phyloP scores from a whole-genome alignment of 2,797 vertebrate genomes.

The Notolepis coatsorum region DNA sequence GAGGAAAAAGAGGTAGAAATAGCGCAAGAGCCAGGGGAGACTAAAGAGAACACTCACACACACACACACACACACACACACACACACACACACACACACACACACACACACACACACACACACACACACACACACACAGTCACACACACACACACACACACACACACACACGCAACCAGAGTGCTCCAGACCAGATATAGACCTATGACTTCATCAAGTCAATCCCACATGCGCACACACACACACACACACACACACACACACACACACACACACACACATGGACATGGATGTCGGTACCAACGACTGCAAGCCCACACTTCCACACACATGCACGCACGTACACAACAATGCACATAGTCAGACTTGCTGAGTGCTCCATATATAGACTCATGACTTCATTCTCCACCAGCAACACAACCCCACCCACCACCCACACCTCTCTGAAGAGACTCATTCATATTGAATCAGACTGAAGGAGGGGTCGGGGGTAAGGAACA shows the following conservation, averaged over 20 bases:
- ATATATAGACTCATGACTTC: conserved; percentile 73
- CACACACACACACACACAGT: background rate
- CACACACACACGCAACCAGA: conserved; percentile 32
- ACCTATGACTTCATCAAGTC: conserved; percentile 65
- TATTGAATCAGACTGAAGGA: conserved; percentile 66
- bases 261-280: too few relatives aligned
- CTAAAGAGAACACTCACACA: conserved; percentile 47
- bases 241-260: background rate
- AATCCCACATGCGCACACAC: conserved; percentile 24
- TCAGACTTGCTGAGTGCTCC: conserved; percentile 68
- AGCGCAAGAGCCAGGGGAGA: conserved; percentile 28
- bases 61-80: conserved; percentile 44
- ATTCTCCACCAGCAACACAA: conserved; percentile 20
- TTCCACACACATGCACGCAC: background rate
- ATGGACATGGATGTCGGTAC: too few relatives aligned
- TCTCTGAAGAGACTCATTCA: conserved; percentile 75
- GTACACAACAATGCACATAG: too few relatives aligned
- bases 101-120: conserved; percentile 41
- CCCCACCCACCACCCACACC: too few relatives aligned
- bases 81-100: conserved; percentile 33
- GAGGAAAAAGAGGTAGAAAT: conserved; percentile 67
- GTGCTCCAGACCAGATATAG: conserved; percentile 62
- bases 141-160: conserved; percentile 30
- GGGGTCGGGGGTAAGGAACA: conserved; percentile 8
- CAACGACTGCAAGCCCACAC: too few relatives aligned